Base-by-base conservation (phyloP, 2,797 vertebrate species). In the Hippoglossus hippoglossus region DNA sequence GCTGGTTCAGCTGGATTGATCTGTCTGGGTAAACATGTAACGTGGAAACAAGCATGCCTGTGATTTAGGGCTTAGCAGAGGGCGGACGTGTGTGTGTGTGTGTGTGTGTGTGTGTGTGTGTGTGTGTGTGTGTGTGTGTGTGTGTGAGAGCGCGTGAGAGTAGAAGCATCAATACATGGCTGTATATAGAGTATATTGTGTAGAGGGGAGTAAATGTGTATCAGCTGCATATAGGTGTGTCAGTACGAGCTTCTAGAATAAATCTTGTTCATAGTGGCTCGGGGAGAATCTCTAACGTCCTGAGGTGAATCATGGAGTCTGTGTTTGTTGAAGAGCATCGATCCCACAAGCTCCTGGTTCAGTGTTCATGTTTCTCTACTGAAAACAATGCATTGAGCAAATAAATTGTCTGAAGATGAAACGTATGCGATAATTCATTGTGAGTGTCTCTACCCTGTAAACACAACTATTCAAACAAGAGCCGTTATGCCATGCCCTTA, bases 1-100 rank as follows among this genome's bases (percentile, higher is more conserved):
- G 76, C 71, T 70, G 75, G 73, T 77, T 85, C 71, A 66, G 70
- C 74, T 82, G 63, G 59, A 88, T 87, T 69, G 84, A 88, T 84
- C 59, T 25, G 67, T 86, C 73, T 73, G 78, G 53, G 79, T 82
- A 83, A 86, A 88, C 79, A 82, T 22, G 54, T 24, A 9, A 47
- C 60, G 50, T 72, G 69, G 54, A 76, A 72, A 85, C 36, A 64
- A 75, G 64, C 65, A 71, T 62, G 74, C 47, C 66, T 75, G 36
- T 55, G 64, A 80, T 82, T 72, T 79, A 66, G 44, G 44, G 72
- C 70, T 85, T 66, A 80, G 54, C 65, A 62, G 50, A 60, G 52
- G 28, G 50, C 51, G 18, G 21, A 51, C 63, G 60, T 51, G 34
- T 34, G 2, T 49, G 28, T 67, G 13, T 24, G 61, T 52, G 34